phyloP scores from a whole-genome alignment of 2,888 invertebrate genomes.

The Lissonota sp. region DNA sequence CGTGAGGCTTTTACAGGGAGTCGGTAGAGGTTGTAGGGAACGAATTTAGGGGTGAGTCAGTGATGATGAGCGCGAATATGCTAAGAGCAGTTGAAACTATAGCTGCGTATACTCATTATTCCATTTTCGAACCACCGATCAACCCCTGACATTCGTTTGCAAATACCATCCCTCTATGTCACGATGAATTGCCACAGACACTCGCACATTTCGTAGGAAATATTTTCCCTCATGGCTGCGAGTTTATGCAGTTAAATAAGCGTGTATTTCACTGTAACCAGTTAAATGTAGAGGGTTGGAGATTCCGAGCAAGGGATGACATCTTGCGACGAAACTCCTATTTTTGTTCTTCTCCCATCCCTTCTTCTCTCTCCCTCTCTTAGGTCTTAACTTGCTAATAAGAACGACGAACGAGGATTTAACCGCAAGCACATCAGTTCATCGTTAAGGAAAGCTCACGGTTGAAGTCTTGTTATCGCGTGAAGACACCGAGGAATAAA shows the following conservation, averaged over 20 bases:
- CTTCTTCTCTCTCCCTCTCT: neutral
- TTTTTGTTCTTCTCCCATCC: constrained; percentile 6
- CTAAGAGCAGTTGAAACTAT: constrained; percentile 42
- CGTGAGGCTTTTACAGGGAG: neutral
- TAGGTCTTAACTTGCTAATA: constrained; percentile 31
- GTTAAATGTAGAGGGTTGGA: constrained; percentile 19
- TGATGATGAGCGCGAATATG: constrained; percentile 39
- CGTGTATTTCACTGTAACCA: constrained; percentile 18
- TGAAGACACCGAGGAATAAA: neutral
- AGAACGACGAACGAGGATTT: constrained; percentile 31
- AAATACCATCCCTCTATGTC: constrained; percentile 37
- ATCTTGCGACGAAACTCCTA: constrained; percentile 12
- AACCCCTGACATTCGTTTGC: neutral
- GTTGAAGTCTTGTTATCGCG: constrained; percentile 26
- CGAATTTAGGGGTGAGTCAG: constrained; percentile 3
- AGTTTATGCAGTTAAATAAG: constrained; percentile 26
- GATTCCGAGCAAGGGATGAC: constrained; percentile 1
- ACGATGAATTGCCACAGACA: constrained; percentile 62
- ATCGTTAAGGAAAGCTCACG: constrained; percentile 29
- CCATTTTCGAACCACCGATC: constrained; percentile 17
- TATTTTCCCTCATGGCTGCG: constrained; percentile 52
- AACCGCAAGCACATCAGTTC: constrained; percentile 18
- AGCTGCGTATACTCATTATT: constrained; percentile 43
- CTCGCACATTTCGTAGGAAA: constrained; percentile 60
- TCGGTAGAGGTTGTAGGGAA: neutral